Evolutionary conservation across 2,888 invertebrate species (phyloP).

Genomic region (Cheilosia scutellata): DNA sequence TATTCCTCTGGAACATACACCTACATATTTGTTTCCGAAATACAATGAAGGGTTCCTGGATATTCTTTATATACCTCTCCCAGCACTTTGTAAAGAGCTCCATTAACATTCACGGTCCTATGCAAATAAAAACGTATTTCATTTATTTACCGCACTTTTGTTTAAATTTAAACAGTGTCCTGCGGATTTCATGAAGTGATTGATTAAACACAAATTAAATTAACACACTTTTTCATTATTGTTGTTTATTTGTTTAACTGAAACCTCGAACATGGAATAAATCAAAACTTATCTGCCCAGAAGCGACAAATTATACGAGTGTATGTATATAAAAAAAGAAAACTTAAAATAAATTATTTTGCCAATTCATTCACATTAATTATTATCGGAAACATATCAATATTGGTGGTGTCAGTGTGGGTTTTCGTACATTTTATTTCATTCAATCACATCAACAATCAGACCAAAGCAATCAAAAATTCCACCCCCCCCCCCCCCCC

Average conservation of each 20-base stretch:
- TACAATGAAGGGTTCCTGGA: too few species aligned
- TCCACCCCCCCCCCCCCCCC: not conserved
- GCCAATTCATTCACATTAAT: conserved; percentile 62
- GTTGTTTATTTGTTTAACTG: conserved; percentile 26
- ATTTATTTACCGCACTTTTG: not conserved
- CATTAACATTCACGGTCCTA: too few species aligned
- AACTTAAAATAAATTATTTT: conserved; percentile 45
- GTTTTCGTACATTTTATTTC: conserved; percentile 38
- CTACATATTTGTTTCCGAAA: too few species aligned
- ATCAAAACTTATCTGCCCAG: conserved; percentile 49
- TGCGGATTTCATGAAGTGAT: conserved; percentile 41
- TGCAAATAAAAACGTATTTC: not conserved
- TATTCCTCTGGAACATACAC: too few species aligned
- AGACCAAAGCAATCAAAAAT: conserved; percentile 12
- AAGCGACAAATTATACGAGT: not conserved
- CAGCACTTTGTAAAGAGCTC: too few species aligned
- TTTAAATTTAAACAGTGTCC: conserved; percentile 26
- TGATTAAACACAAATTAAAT: conserved; percentile 65
- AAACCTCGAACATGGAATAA: conserved; percentile 30
- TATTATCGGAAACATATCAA: conserved; percentile 52
- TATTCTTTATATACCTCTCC: too few species aligned
- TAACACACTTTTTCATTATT: not conserved
- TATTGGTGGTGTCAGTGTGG: conserved; percentile 28
- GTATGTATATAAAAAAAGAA: conserved; percentile 4
- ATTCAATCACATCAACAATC: conserved; percentile 57